Percentiles rank a stretch among this genome's conserved stretches.
phyloP scores from a whole-genome alignment of 2,888 invertebrate genomes.

The Encarsia formosa region DNA sequence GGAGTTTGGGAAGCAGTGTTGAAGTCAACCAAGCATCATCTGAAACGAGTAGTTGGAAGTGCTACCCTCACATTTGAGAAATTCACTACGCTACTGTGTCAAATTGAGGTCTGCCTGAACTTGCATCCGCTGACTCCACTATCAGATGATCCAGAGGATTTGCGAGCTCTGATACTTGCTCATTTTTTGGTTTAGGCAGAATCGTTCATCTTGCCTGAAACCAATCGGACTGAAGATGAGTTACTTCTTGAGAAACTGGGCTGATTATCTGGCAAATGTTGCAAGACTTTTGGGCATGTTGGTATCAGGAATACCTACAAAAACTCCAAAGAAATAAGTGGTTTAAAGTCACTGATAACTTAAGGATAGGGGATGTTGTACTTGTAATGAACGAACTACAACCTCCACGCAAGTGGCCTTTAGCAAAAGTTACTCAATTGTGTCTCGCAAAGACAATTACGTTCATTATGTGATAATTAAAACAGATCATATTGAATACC shows the following conservation, averaged over 20 bases:
- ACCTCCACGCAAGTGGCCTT: no score
- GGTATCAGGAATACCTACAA: background rate
- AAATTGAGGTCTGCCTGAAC: background rate
- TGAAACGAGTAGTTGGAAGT: background rate
- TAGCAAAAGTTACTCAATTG: no score
- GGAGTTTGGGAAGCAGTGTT: background rate
- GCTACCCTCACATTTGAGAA: background rate
- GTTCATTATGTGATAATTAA: no score
- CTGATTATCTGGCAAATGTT: background rate
- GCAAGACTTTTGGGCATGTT: background rate
- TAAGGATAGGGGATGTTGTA: no score
- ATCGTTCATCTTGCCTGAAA: background rate
- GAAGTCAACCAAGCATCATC: background rate
- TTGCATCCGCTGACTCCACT: background rate
- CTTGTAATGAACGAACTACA: no score
- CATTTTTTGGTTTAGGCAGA: background rate
- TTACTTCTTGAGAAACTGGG: background rate
- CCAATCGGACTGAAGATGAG: background rate
- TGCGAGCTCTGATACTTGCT: background rate
- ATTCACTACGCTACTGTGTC: background rate
- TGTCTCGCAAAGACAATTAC: no score
- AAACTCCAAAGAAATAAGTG: no score
- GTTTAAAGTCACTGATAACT: no score
- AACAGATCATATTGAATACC: no score
- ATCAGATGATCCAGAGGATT: background rate